Evolutionary conservation across 37 sponge, comb jelly and placozoan genomes (phyloP).

Genomic region (Tethya wilhelma): DNA sequence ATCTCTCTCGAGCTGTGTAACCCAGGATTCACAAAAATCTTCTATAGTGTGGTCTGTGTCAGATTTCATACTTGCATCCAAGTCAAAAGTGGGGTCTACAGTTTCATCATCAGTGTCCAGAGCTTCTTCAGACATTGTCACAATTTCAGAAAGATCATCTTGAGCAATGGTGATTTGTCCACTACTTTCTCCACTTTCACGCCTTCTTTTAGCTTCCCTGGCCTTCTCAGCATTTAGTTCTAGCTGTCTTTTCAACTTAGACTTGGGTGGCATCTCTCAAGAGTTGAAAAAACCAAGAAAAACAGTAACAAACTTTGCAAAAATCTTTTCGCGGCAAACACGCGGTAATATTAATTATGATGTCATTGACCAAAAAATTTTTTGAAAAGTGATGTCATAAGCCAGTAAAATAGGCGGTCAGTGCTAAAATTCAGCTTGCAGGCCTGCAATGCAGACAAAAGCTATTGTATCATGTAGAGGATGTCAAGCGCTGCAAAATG

Average conservation of each 20-base stretch:
- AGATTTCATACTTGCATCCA: slow-evolving; percentile 28
- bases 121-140: slow-evolving; percentile 43
- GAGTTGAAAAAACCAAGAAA: not conserved
- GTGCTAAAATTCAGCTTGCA: not conserved
- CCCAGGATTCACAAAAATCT: slow-evolving; percentile 50
- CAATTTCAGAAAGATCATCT: not conserved
- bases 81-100: slow-evolving; percentile 42
- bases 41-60: slow-evolving; percentile 34
- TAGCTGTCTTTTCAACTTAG: slow-evolving; percentile 32
- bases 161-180: not conserved
- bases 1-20: slow-evolving; percentile 21
- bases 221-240: slow-evolving; percentile 22
- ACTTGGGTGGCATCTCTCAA: slow-evolving; percentile 51
- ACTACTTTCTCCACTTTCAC: not conserved
- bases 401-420: not conserved
- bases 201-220: slow-evolving; percentile 33
- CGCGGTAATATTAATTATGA: slow-evolving; percentile 1
- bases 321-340: not conserved
- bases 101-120: slow-evolving; percentile 63
- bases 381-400: slow-evolving; percentile 17
- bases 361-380: slow-evolving; percentile 6
- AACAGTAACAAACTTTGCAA: not conserved
- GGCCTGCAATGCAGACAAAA: not conserved
- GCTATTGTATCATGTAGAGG: not conserved
- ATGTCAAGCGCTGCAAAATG: not conserved